These are phyloP conservation scores for Styela plicata DNA, from an alignment of 23 tunicate genomes.

Conservation along the genomic window DNA sequence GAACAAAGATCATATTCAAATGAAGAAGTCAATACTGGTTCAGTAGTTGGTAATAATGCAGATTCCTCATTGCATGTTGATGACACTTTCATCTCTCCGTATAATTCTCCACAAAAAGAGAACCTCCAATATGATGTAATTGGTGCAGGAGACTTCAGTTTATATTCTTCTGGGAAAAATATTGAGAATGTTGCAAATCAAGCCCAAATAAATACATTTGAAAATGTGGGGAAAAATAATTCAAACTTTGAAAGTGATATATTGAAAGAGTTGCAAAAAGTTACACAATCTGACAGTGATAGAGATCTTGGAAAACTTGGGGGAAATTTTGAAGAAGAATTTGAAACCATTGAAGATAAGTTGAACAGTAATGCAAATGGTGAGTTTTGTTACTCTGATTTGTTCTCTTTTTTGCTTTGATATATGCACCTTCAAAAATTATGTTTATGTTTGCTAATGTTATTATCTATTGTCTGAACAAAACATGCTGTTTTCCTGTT, in stretches of 20 bases:
- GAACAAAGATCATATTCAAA: neutral
- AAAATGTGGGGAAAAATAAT: neutral
- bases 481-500: no score
- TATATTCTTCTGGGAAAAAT: neutral
- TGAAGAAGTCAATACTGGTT: neutral
- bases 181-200: neutral
- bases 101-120: constrained; percentile 53
- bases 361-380: no score
- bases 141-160: neutral
- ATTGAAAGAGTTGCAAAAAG: neutral
- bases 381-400: no score
- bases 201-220: neutral
- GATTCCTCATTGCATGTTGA: constrained; percentile 1
- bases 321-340: no score
- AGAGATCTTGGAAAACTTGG: no score
- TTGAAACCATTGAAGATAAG: no score
- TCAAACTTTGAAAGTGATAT: neutral
- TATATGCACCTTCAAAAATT: no score
- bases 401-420: no score
- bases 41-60: neutral
- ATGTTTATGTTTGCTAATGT: no score
- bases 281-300: neutral
- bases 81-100: constrained; percentile 79
- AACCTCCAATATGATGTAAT: neutral
- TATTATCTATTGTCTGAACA: no score